Percentiles rank a stretch among this genome's conserved stretches.
phyloP scores from a whole-genome alignment of 2,113 vertebrate species.

The Oncorhynchus gorbuscha region DNA sequence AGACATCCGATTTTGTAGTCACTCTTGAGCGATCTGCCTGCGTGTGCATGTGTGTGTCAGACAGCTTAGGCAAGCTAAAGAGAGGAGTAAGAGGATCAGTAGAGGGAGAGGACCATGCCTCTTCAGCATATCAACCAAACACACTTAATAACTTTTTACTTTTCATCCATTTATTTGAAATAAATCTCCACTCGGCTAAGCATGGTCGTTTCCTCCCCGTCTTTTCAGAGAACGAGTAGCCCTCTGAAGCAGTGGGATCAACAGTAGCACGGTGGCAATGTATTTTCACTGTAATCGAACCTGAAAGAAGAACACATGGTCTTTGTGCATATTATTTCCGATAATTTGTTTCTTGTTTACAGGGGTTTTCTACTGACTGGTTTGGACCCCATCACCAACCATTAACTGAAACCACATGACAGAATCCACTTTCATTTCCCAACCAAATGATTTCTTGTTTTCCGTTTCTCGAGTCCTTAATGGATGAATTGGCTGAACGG shows the following conservation, averaged over 20 bases:
- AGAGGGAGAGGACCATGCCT: slow-evolving; percentile 69
- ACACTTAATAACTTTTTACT: slow-evolving; percentile 65
- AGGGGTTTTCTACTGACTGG: slow-evolving; percentile 29
- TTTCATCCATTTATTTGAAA: slow-evolving; percentile 55
- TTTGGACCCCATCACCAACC: slow-evolving; percentile 21
- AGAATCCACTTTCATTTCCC: slow-evolving; percentile 39
- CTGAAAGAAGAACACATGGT: too few relatives aligned
- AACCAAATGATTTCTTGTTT: slow-evolving; percentile 55
- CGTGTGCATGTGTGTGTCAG: slow-evolving; percentile 37
- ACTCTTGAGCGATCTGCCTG: background rate
- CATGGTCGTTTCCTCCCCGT: slow-evolving; percentile 27
- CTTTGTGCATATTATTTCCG: slow-evolving; percentile 31
- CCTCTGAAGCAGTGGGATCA: background rate
- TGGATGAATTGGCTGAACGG: slow-evolving; percentile 55
- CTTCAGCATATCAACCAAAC: slow-evolving; percentile 65
- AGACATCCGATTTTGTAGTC: too few relatives aligned
- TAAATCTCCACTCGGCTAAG: slow-evolving; percentile 64
- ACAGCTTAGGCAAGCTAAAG: slow-evolving; percentile 65
- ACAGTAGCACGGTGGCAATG: background rate
- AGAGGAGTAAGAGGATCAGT: slow-evolving; percentile 71
- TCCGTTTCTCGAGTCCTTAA: slow-evolving; percentile 60
- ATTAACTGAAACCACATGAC: slow-evolving; percentile 48
- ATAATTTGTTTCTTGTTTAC: slow-evolving; percentile 49
- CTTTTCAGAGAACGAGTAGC: background rate
- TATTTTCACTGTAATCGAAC: slow-evolving; percentile 24